Base-by-base conservation (phyloP, 2,113 vertebrate genomes). In the Tachysurus vachellii region DNA sequence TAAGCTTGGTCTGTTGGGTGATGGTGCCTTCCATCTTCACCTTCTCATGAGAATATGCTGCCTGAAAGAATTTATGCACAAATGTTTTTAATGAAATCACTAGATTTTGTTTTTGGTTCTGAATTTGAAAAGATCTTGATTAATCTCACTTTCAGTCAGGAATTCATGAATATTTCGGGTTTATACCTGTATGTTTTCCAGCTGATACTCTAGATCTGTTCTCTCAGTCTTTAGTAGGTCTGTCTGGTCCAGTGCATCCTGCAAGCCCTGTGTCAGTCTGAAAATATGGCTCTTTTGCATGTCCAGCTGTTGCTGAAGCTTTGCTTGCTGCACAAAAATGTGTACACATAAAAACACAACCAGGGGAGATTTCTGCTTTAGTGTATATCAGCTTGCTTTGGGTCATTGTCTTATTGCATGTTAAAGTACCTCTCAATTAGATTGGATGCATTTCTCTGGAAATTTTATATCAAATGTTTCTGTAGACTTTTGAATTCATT, bases 11-110 rank as follows among this genome's bases (percentile, higher is more conserved):
- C 95, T 99, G 98, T 92, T 99, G 98, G 85, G 98, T 98, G 95
- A 99, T 99, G 89, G 98, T 99, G 84, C 98, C 98, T 91, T 99
- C 98, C 98, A 99, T 97, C 96, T 99, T 99, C 94, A 99, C 97
- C 93, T 99, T 99, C 93, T 99, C 98, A 90, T 99, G 98, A 91
- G 98, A 99, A 95, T 97, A 99, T 88, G 98, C 97, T 92, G 97
- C 98, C 98, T 99, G 94, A 90, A 93, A 95, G 92, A 44, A 36
- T 36, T 57, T 23, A 59, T 59, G 11, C 6, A 19, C 54, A 56
- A 54, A 53, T 77, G 6, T 2, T 28, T 54, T 26, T 57, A 57
- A 3, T 19, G n/a, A 57, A n/a, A 57, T 57, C 31, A 31, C 17
- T 80, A 16, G 16, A 81, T 81, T 81, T 21, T 8, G 31, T 61